Conservation (phyloP, 2,888 invertebrate species). For the Timema podura region DNA sequence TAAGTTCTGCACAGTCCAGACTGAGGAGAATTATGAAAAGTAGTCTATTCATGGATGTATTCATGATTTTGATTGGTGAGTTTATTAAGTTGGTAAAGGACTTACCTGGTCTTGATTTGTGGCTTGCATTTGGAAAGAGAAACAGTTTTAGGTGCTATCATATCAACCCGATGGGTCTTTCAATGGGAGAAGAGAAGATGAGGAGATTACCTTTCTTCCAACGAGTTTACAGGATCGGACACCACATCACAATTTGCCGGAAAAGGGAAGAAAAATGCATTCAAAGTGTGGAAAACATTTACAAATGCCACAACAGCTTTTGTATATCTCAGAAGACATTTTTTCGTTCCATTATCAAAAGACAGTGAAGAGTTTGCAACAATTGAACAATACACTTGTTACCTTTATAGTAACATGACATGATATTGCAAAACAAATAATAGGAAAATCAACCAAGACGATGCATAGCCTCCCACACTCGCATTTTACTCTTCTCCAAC, state of each 20-base stretch:
- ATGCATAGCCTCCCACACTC: neutral
- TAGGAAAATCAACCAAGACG: neutral
- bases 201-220: neutral
- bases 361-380: neutral
- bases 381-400: neutral
- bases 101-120: neutral
- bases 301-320: neutral
- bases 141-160: neutral
- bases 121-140: neutral
- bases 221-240: neutral
- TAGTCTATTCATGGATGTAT: neutral
- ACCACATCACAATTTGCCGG: neutral
- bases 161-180: slow-evolving; percentile 9
- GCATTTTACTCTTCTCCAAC: neutral
- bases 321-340: neutral
- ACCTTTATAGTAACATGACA: neutral
- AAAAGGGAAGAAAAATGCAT: neutral
- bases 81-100: neutral
- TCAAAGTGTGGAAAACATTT: slow-evolving; percentile 8
- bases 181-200: neutral
- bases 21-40: neutral
- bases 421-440: neutral
- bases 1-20: neutral
- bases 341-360: neutral
- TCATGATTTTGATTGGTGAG: neutral